Evolutionary conservation across 2,797 vertebrate genomes (phyloP).

Genomic region (Dipus sagitta): DNA sequence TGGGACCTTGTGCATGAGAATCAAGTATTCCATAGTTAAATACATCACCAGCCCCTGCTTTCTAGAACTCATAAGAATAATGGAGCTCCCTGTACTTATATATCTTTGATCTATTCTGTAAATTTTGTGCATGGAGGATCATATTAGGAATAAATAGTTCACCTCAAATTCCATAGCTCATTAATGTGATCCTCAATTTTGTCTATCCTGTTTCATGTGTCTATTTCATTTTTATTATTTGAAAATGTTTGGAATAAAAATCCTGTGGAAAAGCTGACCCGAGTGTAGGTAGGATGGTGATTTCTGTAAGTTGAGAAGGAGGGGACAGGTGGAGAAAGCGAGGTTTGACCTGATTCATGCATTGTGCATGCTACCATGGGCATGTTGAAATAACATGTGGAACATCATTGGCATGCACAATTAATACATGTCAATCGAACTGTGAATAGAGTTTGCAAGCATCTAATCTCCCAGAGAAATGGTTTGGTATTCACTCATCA

Average conservation of each 20-base stretch:
- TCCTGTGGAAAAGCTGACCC: not conserved
- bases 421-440: not conserved
- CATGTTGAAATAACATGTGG: too few relatives aligned
- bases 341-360: not conserved
- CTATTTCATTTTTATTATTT: conserved; percentile 44
- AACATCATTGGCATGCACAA: not conserved
- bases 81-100: conserved; percentile 13
- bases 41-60: not conserved
- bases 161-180: not conserved
- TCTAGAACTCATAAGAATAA: conserved; percentile 44
- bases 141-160: conserved; percentile 44
- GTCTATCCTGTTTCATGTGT: not conserved
- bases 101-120: not conserved
- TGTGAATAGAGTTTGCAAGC: not conserved
- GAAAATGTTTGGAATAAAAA: conserved; percentile 46
- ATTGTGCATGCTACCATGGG: not conserved
- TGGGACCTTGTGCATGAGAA: not conserved
- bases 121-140: not conserved
- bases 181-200: conserved; percentile 36
- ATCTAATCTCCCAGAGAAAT: not conserved
- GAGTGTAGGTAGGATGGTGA: too few relatives aligned
- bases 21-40: not conserved
- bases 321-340: not conserved
- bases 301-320: not conserved
- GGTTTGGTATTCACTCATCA: not conserved